A percentile compares a stretch with the other conserved stretches of the same genome.
Conservation (phyloP, 2,888 invertebrate species). For the Leucoma salicis region DNA sequence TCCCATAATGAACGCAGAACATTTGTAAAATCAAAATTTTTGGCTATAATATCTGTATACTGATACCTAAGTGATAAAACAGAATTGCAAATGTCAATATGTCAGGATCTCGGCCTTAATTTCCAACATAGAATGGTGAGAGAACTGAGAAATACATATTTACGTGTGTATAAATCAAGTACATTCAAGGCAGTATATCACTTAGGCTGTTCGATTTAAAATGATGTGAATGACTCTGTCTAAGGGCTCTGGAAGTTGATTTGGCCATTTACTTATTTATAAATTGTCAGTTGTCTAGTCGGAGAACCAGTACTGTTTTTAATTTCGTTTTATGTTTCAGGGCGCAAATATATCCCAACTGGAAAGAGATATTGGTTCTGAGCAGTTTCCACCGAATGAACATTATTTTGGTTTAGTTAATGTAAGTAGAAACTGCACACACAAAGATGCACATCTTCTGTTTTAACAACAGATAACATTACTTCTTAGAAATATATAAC, state of each 20-base stretch:
- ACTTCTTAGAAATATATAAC: too few relatives aligned
- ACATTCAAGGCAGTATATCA: too few relatives aligned
- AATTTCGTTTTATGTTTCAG: slow-evolving; percentile 72
- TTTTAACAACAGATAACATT: too few relatives aligned
- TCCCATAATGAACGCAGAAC: slow-evolving; percentile 41
- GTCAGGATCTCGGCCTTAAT: slow-evolving; percentile 82
- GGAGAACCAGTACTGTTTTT: neutral
- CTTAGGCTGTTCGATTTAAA: neutral
- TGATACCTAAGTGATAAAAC: slow-evolving; percentile 61
- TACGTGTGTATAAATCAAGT: too few relatives aligned
- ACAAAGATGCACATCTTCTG: neutral
- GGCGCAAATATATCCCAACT: slow-evolving; percentile 99
- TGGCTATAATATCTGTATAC: slow-evolving; percentile 46
- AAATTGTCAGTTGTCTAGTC: neutral
- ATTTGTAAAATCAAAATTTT: slow-evolving; percentile 43
- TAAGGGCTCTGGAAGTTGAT: neutral
- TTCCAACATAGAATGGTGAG: slow-evolving; percentile 82
- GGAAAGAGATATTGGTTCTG: slow-evolving; percentile 99
- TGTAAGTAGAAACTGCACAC: slow-evolving; percentile 82
- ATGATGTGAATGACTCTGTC: neutral
- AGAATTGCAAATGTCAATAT: slow-evolving; percentile 82
- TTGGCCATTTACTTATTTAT: neutral
- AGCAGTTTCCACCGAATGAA: slow-evolving; percentile 99
- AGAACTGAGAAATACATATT: slow-evolving; percentile 51
- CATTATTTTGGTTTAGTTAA: slow-evolving; percentile 99